Evolutionary conservation across 2,797 vertebrate genomes (phyloP).

Genomic region (Brachymystax lenok): DNA sequence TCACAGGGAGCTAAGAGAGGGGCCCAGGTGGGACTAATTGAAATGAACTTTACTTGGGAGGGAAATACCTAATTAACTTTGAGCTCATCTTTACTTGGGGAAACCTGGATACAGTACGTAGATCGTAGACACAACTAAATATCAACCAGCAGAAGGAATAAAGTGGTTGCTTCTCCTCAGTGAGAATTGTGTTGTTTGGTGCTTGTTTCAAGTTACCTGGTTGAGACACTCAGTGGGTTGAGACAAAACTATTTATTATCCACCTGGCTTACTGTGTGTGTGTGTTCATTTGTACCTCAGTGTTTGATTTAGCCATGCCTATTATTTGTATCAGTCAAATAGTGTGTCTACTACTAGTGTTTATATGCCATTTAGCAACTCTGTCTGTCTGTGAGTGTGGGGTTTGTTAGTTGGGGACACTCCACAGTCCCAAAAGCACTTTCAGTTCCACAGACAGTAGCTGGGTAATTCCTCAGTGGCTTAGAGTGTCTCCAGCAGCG

Average conservation of each 20-base stretch:
- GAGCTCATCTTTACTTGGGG: slow-evolving; percentile 61
- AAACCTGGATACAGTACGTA: slow-evolving; percentile 62
- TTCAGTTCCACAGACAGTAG: slow-evolving; percentile 67
- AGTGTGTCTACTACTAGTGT: slow-evolving; percentile 37
- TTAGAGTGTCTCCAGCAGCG: slow-evolving; percentile 74
- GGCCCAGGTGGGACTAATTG: slow-evolving; percentile 86
- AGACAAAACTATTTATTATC: slow-evolving; percentile 67
- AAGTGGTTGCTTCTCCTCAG: slow-evolving; percentile 69
- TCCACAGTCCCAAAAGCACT: slow-evolving; percentile 58
- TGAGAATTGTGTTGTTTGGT: slow-evolving; percentile 66
- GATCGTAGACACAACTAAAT: not conserved
- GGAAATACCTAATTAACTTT: slow-evolving; percentile 81
- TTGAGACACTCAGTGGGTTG: slow-evolving; percentile 22
- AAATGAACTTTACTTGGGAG: slow-evolving; percentile 88
- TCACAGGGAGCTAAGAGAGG: slow-evolving; percentile 74
- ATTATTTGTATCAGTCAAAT: slow-evolving; percentile 30
- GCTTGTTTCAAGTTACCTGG: slow-evolving; percentile 29
- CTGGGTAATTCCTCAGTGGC: slow-evolving; percentile 74
- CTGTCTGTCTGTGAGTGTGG: slow-evolving; percentile 21
- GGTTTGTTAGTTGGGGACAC: slow-evolving; percentile 52
- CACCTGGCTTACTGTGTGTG: slow-evolving; percentile 36
- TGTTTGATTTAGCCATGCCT: not conserved
- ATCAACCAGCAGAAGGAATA: slow-evolving; percentile 63
- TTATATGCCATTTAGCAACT: slow-evolving; percentile 4
- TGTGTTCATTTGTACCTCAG: not conserved